Base-by-base conservation (phyloP, 2,888 invertebrate species). In the Proisotoma minuta region DNA sequence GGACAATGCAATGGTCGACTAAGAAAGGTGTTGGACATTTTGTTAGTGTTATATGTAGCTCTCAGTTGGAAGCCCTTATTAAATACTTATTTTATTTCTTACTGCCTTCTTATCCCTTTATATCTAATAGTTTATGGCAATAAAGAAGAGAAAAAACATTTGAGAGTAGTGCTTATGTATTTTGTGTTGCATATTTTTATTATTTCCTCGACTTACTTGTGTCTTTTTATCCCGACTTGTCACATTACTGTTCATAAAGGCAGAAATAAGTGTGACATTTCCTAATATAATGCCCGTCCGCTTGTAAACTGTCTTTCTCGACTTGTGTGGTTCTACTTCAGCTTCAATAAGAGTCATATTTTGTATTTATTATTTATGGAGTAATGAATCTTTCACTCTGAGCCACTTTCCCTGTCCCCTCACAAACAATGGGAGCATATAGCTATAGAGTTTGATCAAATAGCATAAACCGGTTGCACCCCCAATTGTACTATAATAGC, bases 11-110 rank as follows among this genome's bases (percentile, higher is more conserved):
- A 26, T 52, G 26, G 23, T 52, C 20, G 29, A 8, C 12, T 5
- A 47, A 47, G 20, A 18, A 50, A 39, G 53, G 53, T 54, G 53
- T 54, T 54, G 23, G 18, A n/a, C n/a, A n/a, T n/a, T n/a, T n/a
- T n/a, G n/a, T n/a, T n/a, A n/a, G n/a, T 22, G 43, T 43, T 43
- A 43, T n/a, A n/a, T 43, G 43, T 43, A 15, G 43, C 43, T n/a
- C n/a, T 18, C 53, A 29, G 53, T 54, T 34, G 39, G 53, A 39
- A 22, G 53, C 20, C 43, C 50, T 54, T 54, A 54, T 49, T 43
- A 59, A 65, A 59, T 59, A 59, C 49, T 49, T 54, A 52, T 60
- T 39, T 49, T 43, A 22, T 23, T 51, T 20, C 29, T 8, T 52
- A 26, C 27, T 60, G 39, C 43, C 43, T 22, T 26, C 18, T 52